phyloP scores from a whole-genome alignment of 2,888 invertebrate genomes.

The Aricia artaxerxes region DNA sequence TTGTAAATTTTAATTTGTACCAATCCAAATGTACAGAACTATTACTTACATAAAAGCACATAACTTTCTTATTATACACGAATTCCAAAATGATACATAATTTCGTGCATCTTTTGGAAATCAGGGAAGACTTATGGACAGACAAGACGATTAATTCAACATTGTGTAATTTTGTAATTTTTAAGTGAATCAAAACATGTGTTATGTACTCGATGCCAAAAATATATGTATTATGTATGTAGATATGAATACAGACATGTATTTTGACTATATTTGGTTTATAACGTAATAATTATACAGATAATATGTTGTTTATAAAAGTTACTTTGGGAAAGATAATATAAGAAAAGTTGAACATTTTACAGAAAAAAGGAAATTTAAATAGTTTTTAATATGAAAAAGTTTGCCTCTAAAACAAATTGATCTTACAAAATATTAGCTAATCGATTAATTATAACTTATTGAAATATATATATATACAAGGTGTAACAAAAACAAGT shows the following conservation, averaged over 20 bases:
- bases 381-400: not conserved
- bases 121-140: slow-evolving; percentile 6
- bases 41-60: not conserved
- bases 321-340: not conserved
- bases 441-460: slow-evolving; percentile 1
- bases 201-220: no score
- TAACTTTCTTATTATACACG: not conserved
- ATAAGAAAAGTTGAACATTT: not conserved
- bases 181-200: no score
- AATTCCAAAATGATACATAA: not conserved
- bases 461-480: no score
- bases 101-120: not conserved
- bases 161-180: no score
- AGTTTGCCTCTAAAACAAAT: not conserved
- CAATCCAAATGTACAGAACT: not conserved
- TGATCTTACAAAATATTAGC: not conserved
- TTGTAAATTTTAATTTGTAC: not conserved
- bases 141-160: not conserved
- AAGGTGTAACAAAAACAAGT: no score
- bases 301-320: not conserved
- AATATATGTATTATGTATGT: no score
- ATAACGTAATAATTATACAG: not conserved
- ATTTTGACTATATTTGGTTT: not conserved
- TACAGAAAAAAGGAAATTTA: not conserved
- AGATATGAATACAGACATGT: no score